Conservation (phyloP, 1,140 invertebrate species). For the Cecropterus lyciades region DNA sequence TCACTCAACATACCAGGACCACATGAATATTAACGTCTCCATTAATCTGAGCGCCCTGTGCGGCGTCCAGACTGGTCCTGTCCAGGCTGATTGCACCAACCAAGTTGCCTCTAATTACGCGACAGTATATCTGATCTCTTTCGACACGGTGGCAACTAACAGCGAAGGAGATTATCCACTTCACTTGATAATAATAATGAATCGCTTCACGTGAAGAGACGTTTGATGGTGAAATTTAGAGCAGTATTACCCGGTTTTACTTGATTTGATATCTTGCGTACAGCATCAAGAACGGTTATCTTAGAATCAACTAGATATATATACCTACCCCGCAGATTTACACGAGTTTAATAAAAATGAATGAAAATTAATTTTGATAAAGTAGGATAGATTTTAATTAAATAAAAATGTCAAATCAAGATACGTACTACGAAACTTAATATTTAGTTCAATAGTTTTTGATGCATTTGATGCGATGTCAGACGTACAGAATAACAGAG, state of each 20-base stretch:
- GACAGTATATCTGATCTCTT: conserved; percentile 33
- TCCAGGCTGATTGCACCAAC: conserved; percentile 23
- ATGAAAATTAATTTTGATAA: too few species aligned
- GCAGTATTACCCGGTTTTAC: background rate
- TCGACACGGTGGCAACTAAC: conserved; percentile 31
- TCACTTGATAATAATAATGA: conserved; percentile 27
- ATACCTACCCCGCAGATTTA: too few species aligned
- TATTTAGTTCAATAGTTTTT: too few species aligned
- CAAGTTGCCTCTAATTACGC: conserved; percentile 27
- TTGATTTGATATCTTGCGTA: background rate
- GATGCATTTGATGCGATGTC: too few species aligned
- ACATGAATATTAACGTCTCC: conserved; percentile 19
- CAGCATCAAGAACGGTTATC: too few species aligned
- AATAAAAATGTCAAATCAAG: too few species aligned
- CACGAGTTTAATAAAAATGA: too few species aligned
- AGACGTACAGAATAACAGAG: too few species aligned
- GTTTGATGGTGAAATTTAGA: conserved; percentile 25
- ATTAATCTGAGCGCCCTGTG: conserved; percentile 24
- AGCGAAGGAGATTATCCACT: conserved; percentile 29
- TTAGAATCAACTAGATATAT: too few species aligned
- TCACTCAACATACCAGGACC: conserved; percentile 9
- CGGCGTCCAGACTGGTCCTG: conserved; percentile 11
- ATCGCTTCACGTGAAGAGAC: conserved; percentile 13
- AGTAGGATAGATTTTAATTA: too few species aligned
- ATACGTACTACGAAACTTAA: too few species aligned